These are phyloP conservation scores for Clarias fuscus DNA, from an alignment of 2,797 vertebrate genomes.

Conservation along the genomic window DNA sequence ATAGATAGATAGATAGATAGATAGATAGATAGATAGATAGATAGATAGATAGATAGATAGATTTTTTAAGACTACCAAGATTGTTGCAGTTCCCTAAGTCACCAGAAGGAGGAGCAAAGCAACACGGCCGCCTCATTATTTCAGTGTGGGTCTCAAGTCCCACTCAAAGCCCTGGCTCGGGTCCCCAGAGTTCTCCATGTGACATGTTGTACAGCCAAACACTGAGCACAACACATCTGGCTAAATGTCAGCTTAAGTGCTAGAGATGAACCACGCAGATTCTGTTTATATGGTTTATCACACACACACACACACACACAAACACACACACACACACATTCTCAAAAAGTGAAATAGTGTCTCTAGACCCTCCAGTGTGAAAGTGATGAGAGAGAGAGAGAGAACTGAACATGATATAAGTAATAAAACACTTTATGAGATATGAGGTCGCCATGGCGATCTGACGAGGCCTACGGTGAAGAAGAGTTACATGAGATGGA, in stretches of 20 bases:
- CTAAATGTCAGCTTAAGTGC: background rate
- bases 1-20: too few relatives aligned
- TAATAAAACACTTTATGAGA: background rate
- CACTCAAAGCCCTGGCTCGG: background rate
- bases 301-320: background rate
- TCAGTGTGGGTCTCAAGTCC: too few relatives aligned
- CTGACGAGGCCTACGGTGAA: background rate
- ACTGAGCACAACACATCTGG: background rate
- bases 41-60: too few relatives aligned
- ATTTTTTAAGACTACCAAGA: too few relatives aligned
- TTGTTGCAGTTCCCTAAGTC: background rate
- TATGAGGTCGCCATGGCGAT: too few relatives aligned
- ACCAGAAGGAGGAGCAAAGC: constrained; percentile 65
- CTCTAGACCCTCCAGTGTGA: background rate
- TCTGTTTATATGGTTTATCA: background rate
- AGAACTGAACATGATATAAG: background rate
- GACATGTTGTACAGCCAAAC: background rate
- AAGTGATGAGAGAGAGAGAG: background rate
- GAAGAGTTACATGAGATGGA: background rate
- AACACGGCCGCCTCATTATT: background rate
- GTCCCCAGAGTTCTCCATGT: background rate
- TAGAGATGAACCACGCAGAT: background rate
- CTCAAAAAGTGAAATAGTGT: background rate
- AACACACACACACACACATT: background rate
- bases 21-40: too few relatives aligned